phyloP scores from a whole-genome alignment of 92 coral and sea anemone genomes.

The Pocillopora meandrina region DNA sequence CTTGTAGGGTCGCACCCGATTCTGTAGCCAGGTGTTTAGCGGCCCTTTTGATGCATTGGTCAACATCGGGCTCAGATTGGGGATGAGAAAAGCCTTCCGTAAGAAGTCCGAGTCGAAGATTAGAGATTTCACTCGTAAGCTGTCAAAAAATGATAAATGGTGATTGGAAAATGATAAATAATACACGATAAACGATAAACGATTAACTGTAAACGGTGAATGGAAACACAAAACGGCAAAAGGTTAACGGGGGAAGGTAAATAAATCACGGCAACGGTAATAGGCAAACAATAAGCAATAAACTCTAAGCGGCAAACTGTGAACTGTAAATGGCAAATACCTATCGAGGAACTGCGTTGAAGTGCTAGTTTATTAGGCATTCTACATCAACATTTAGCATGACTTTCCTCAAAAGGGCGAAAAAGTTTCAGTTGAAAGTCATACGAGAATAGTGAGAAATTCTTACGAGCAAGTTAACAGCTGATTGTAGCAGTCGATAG shows the following conservation, averaged over 20 bases:
- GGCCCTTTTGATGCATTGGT: constrained; percentile 55
- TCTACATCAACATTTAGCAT: too few species aligned
- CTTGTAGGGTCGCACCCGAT: constrained; percentile 55
- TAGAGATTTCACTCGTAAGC: constrained; percentile 67
- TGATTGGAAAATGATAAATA: too few species aligned
- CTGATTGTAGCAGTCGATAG: too few species aligned
- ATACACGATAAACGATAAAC: too few species aligned
- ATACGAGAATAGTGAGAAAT: neutral
- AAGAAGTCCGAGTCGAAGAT: constrained; percentile 66
- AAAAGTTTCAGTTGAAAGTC: neutral
- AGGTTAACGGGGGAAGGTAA: too few species aligned
- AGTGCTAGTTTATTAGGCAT: too few species aligned
- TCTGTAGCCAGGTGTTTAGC: constrained; percentile 37
- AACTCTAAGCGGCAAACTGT: too few species aligned
- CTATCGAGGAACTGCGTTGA: neutral
- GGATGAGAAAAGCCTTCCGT: constrained; percentile 64
- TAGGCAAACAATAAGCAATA: too few species aligned
- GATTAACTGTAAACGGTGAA: too few species aligned
- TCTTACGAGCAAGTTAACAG: too few species aligned
- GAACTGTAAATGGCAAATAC: neutral
- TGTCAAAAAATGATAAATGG: neutral
- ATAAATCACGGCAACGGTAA: too few species aligned
- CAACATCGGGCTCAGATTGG: constrained; percentile 65
- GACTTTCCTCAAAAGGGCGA: neutral
- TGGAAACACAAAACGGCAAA: too few species aligned